These are phyloP conservation scores for Melanostigma gelatinosum DNA, from an alignment of 2,113 vertebrate species.

Conservation along the genomic window DNA sequence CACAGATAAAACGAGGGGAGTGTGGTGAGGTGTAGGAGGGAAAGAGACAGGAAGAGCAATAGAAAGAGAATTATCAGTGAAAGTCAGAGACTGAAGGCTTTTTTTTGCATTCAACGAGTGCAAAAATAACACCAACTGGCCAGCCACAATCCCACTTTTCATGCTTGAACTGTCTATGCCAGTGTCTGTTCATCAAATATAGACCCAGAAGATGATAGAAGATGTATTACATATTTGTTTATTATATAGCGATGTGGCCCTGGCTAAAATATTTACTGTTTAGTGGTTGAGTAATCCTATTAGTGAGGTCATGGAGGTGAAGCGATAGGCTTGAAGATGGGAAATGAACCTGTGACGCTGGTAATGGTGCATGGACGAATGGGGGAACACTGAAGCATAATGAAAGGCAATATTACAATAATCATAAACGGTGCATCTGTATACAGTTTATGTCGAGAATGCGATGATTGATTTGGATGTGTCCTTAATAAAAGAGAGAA, in stretches of 20 bases:
- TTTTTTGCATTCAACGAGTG: background rate
- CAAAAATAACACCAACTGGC: background rate
- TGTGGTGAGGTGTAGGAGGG: background rate
- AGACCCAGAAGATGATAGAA: background rate
- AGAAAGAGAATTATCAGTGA: constrained; percentile 11
- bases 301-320: constrained; percentile 4
- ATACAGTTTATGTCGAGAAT: background rate
- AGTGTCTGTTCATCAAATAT: background rate
- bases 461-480: background rate
- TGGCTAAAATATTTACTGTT: background rate
- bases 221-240: constrained; percentile 8
- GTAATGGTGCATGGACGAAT: background rate
- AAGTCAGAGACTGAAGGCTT: background rate
- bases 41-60: constrained; percentile 1
- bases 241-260: background rate
- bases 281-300: background rate
- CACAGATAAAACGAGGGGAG: background rate
- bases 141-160: background rate
- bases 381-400: background rate
- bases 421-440: constrained; percentile 2
- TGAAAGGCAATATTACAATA: background rate
- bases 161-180: background rate
- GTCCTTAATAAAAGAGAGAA: background rate
- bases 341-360: background rate
- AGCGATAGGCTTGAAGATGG: background rate